Base-by-base conservation (phyloP, 2,797 vertebrate genomes). In the Muscicapa comitata region DNA sequence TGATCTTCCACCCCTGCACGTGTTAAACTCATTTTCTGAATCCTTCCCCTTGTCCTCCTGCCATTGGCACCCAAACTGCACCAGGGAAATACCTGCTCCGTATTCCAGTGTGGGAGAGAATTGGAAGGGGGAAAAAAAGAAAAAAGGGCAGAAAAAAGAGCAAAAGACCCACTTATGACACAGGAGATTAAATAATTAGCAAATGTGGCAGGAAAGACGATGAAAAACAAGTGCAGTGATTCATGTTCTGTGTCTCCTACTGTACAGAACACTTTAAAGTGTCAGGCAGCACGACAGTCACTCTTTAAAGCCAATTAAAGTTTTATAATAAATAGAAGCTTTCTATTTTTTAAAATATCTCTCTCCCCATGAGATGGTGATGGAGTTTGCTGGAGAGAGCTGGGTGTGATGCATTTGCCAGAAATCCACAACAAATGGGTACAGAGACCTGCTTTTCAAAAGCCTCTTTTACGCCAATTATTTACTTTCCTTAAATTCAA, bases 241-340 rank as follows among this genome's bases (percentile, higher is more conserved):
- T 98, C 97, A 97, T 97, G 97, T 95, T 97, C 97, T 78, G 54
- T 92, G 97, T 97, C 97, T 86, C 77, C 94, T 87, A 81, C 94
- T 21, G 82, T 71, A 96, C 18, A 9, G 91, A 96, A 93, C 94
- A 83, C 94, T 97, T 97, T 95, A 65, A 95, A 95, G 93, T 97
- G 97, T 97, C 97, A 96, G 95, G 96, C 91, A 59, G 93, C 95
- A 93, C 2, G 94, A 96, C 94, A 67, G 74, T 38, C 93, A 88
- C 87, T 95, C 96, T 93, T 97, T 95, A 96, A 97, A 95, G 80
- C 94, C 92, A 96, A 94, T 97, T 94, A 96, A 97, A 96, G 17
- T 88, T 82, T 97, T 79, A 97, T 95, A 97, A 97, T 94, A 96
- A 95, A 90, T 79, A 93, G 92, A 88, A 83, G 79, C 76, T 50